Evolutionary conservation across 2,797 vertebrate species (phyloP).

Genomic region (Phrynocephalus guinanensis): DNA sequence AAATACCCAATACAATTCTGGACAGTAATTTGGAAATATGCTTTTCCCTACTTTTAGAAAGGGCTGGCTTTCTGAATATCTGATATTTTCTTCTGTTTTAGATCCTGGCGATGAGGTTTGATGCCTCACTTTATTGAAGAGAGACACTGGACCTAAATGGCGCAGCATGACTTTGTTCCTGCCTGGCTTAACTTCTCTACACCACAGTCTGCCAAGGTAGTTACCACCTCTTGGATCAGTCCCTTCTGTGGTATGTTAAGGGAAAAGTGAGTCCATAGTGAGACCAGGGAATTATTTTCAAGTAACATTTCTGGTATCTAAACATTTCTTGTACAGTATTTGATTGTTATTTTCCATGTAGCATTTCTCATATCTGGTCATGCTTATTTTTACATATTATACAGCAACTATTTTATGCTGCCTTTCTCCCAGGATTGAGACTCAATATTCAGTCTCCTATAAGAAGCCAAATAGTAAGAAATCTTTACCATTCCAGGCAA

Average conservation of each 20-base stretch:
- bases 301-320: too few relatives aligned
- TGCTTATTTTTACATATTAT: background rate
- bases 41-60: conserved; percentile 6
- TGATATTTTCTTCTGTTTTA: conserved; percentile 65
- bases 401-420: background rate
- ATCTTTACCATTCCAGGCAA: background rate
- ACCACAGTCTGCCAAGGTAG: conserved; percentile 98
- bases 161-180: conserved; percentile 99
- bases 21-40: background rate
- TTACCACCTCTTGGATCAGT: conserved; percentile 2
- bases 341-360: too few relatives aligned
- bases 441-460: too few relatives aligned
- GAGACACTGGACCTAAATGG: conserved; percentile 99
- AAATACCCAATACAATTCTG: background rate
- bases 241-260: background rate
- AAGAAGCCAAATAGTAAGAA: too few relatives aligned
- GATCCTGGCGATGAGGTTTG: conserved; percentile 99
- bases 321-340: too few relatives aligned
- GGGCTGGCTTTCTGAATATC: background rate
- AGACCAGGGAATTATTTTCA: too few relatives aligned
- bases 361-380: too few relatives aligned
- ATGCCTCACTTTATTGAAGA: conserved; percentile 99
- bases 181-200: conserved; percentile 99
- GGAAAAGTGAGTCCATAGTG: background rate
- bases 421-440: background rate